Conservation (phyloP, 2,888 invertebrate genomes). For the Andrena bucephala region DNA sequence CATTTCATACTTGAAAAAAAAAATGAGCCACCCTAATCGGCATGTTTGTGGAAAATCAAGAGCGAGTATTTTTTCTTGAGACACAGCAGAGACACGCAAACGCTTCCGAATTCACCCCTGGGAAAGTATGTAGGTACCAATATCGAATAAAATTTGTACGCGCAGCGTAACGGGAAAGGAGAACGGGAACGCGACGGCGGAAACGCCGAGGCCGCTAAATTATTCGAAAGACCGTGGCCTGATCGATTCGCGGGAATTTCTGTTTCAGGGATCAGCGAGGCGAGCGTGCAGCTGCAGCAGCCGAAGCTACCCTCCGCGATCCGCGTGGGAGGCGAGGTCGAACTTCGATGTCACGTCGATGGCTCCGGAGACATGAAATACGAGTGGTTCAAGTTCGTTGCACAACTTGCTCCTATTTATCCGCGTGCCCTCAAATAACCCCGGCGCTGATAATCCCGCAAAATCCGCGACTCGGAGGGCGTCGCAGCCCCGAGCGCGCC, state of each 20-base stretch:
- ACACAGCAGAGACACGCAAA: too few species aligned
- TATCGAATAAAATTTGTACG: conserved; percentile 42
- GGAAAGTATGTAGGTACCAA: conserved; percentile 36
- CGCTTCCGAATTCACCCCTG: not conserved
- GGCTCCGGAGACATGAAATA: conserved; percentile 89
- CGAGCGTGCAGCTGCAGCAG: conserved; percentile 87
- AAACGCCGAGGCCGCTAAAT: conserved; percentile 12
- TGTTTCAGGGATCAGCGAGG: conserved; percentile 87
- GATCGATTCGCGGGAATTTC: conserved; percentile 53
- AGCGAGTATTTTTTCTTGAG: too few species aligned
- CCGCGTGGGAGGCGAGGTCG: conserved; percentile 86
- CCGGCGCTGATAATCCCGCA: conserved; percentile 21
- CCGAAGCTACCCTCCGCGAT: conserved; percentile 86
- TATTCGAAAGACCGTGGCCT: conserved; percentile 32
- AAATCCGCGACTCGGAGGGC: conserved; percentile 24
- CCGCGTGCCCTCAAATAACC: conserved; percentile 31
- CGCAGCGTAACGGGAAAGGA: not conserved
- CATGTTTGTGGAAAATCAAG: too few species aligned
- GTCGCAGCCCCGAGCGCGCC: not conserved
- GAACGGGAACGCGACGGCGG: not conserved
- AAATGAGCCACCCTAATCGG: too few species aligned
- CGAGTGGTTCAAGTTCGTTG: conserved; percentile 89
- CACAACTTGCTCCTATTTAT: conserved; percentile 47
- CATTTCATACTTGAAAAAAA: too few species aligned
- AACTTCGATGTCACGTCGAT: conserved; percentile 88